Percentiles rank a stretch among this genome's conserved stretches.
Conservation (phyloP, 2,797 vertebrate genomes). For the Adrianichthys oophorus region DNA sequence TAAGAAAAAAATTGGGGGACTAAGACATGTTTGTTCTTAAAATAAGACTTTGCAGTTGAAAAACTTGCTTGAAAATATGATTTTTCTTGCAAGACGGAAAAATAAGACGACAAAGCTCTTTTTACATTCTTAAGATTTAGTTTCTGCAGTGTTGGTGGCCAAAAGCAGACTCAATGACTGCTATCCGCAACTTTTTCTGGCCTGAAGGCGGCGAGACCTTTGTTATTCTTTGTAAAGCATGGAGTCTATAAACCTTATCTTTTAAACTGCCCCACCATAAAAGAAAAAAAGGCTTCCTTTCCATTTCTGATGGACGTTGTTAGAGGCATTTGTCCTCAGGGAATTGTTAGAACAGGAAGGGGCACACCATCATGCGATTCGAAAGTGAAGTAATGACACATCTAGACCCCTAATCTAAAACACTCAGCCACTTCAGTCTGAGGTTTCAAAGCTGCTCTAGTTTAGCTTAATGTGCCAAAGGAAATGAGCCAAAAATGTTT, state of each 20-base stretch:
- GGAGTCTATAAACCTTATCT: slow-evolving; percentile 70
- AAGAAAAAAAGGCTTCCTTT: slow-evolving; percentile 68
- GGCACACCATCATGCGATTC: slow-evolving; percentile 18
- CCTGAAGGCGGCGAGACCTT: slow-evolving; percentile 46
- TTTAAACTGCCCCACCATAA: slow-evolving; percentile 61
- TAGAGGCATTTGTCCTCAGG: slow-evolving; percentile 54
- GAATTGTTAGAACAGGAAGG: slow-evolving; percentile 18
- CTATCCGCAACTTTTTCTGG: slow-evolving; percentile 42
- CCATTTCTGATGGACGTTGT: slow-evolving; percentile 51
- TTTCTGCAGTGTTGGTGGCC: too few species aligned
- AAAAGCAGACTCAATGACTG: slow-evolving; percentile 27
- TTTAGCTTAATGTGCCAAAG: too few species aligned
- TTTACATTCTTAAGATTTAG: too few species aligned
- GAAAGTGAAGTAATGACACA: slow-evolving; percentile 13
- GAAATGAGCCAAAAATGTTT: too few species aligned
- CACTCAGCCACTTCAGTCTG: not conserved
- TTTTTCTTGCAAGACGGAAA: too few species aligned
- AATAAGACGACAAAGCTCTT: too few species aligned
- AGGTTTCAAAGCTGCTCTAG: too few species aligned
- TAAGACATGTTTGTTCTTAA: too few species aligned
- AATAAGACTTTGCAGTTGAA: too few species aligned
- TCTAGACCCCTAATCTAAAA: slow-evolving; percentile 2
- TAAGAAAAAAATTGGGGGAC: too few species aligned
- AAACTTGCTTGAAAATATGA: too few species aligned
- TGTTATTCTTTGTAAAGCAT: slow-evolving; percentile 54